Base-by-base conservation (phyloP, 2,797 vertebrate genomes). In the Orientallactaga sibirica region DNA sequence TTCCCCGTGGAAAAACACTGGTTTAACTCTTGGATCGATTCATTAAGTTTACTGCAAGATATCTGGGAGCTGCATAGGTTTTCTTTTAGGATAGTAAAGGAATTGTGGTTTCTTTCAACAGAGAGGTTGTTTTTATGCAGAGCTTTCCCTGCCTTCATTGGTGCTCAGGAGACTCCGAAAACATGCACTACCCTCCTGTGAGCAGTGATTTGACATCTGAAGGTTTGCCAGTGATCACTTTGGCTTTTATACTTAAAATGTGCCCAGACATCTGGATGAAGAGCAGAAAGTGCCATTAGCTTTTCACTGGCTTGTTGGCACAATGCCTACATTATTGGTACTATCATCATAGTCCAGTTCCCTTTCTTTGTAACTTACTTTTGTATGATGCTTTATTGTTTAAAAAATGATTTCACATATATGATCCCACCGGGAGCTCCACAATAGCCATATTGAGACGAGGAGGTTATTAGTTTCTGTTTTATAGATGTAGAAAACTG, bases 401-500 rank as follows among this genome's bases (percentile, higher is more conserved):
- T 94, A 88, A 82, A 90, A 83, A 93, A 88, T 94, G 82, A 75
- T 96, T 92, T 90, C 81, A 76, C 95, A 78, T 86, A 16, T 89
- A 91, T 91, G 90, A 91, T 90, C 27, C 92, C 88, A 7, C 86
- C 76, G 82, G 94, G 88, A 96, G 19, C 20, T 64, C 67, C 73
- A 81, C 61, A 33, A 92, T 86, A 95, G 85, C 78, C 33, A 66
- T 93, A 37, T 16, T 76, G 67, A 94, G 85, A 93, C 10, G 67
- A 94, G 62, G 71, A 92, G 73, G 75, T 93, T 94, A 77, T 91
- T 83, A 94, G 80, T 95, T 95, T 94, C 80, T 86, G 70, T 92
- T 96, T 96, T 88, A 95, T 90, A 88, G 90, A 93, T 86, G 73
- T 79, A 92, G 94, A 96, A 96, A 94, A 76, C 48, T 48, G 55